phyloP scores from a whole-genome alignment of 1,140 invertebrate genomes.

The Zophobas atratus region DNA sequence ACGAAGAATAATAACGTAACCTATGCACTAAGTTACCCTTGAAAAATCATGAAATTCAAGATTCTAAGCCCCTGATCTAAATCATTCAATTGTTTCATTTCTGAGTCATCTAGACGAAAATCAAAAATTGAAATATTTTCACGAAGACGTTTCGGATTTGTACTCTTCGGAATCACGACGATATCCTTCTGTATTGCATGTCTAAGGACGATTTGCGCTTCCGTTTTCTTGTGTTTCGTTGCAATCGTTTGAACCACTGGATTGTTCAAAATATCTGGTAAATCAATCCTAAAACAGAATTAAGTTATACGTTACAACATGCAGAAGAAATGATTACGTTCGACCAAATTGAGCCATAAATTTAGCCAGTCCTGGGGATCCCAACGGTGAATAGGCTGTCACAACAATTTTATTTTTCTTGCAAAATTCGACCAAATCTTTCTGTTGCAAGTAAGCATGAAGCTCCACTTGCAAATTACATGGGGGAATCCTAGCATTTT shows the following conservation, averaged over 20 bases:
- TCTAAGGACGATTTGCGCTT: constrained; percentile 85
- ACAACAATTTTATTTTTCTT: constrained; percentile 79
- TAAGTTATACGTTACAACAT: not conserved
- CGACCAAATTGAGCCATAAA: constrained; percentile 68
- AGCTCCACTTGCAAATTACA: constrained; percentile 85
- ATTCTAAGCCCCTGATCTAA: constrained; percentile 78
- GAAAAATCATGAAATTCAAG: constrained; percentile 78
- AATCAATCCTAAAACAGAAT: constrained; percentile 69
- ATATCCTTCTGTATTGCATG: constrained; percentile 83
- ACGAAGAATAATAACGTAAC: too few species aligned
- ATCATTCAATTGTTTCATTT: constrained; percentile 71
- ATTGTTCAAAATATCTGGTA: constrained; percentile 81
- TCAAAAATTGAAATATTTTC: constrained; percentile 77
- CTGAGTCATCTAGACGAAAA: constrained; percentile 72
- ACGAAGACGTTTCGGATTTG: constrained; percentile 79
- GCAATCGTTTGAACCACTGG: constrained; percentile 80
- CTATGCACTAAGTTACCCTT: constrained; percentile 62
- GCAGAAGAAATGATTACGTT: constrained; percentile 57
- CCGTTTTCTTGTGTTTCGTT: constrained; percentile 76
- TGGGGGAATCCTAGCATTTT: constrained; percentile 77
- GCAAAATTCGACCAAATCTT: constrained; percentile 82
- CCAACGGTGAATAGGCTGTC: constrained; percentile 89
- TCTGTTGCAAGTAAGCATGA: constrained; percentile 89
- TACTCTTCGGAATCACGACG: constrained; percentile 89
- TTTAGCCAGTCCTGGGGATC: constrained; percentile 76